A percentile compares a stretch with the other conserved stretches of the same genome.
These are phyloP conservation scores for Drosophila suboccidentalis DNA, from an alignment of 2,888 invertebrate species.

Conservation along the genomic window DNA sequence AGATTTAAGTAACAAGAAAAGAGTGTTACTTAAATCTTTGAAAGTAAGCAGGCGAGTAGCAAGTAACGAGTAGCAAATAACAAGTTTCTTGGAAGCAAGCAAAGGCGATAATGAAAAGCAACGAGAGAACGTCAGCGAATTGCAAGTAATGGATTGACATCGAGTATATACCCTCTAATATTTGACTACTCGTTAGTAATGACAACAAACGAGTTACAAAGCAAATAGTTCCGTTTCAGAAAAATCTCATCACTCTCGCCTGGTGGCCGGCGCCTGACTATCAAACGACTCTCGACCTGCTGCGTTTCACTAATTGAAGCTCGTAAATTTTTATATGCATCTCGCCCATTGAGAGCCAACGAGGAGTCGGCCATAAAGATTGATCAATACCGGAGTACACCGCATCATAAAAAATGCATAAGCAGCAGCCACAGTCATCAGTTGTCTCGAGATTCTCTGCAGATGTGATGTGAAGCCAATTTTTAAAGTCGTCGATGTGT, in stretches of 20 bases:
- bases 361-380: constrained; percentile 68
- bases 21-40: background rate
- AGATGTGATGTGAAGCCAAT: background rate
- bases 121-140: background rate
- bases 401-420: constrained; percentile 16
- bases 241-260: constrained; percentile 21
- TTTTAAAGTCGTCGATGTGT: background rate
- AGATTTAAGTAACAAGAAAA: background rate
- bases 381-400: constrained; percentile 39
- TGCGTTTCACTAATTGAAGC: constrained; percentile 46
- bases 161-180: too few species aligned
- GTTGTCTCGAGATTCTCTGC: background rate
- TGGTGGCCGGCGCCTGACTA: constrained; percentile 13
- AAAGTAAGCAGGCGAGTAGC: background rate
- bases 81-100: background rate
- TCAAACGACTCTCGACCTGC: constrained; percentile 11
- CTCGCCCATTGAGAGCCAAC: constrained; percentile 34
- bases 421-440: background rate
- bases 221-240: constrained; percentile 1
- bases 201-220: constrained; percentile 3
- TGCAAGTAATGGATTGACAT: background rate
- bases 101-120: too few species aligned
- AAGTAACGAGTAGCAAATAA: background rate
- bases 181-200: background rate
- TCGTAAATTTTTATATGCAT: constrained; percentile 70